Conservation (phyloP, 2,888 invertebrate species). For the Clostera curtula region DNA sequence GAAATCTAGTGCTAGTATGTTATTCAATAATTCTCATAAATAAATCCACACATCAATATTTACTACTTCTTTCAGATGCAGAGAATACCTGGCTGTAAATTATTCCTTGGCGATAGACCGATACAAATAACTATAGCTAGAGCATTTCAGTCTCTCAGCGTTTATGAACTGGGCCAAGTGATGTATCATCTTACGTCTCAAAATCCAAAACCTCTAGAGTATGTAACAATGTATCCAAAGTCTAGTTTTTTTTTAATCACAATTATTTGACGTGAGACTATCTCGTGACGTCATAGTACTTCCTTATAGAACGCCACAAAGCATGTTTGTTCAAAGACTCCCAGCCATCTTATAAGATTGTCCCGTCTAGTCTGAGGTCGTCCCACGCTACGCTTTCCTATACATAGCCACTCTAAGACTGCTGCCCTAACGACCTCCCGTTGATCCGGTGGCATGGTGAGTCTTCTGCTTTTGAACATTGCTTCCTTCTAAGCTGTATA, state of each 20-base stretch:
- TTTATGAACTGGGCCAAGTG: constrained; percentile 62
- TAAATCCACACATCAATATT: background rate
- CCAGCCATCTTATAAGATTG: too few species aligned
- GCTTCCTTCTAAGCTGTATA: too few species aligned
- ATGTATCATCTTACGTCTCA: constrained; percentile 56
- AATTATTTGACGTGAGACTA: background rate
- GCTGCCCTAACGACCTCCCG: too few species aligned
- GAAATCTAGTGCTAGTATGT: too few species aligned
- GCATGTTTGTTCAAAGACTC: too few species aligned
- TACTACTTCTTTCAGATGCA: constrained; percentile 50
- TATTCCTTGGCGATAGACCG: constrained; percentile 63
- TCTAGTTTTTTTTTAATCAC: background rate
- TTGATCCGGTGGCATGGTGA: too few species aligned
- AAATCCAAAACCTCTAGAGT: constrained; percentile 60
- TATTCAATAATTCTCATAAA: background rate
- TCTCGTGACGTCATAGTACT: background rate
- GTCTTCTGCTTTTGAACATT: too few species aligned
- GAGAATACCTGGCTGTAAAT: constrained; percentile 63
- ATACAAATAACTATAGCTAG: constrained; percentile 65
- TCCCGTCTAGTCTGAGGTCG: too few species aligned
- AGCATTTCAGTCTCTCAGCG: constrained; percentile 59
- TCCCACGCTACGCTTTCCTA: too few species aligned
- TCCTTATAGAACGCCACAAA: too few species aligned
- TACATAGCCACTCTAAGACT: too few species aligned
- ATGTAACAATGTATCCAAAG: constrained; percentile 19